Conservation (phyloP, 2,888 invertebrate species). For the Agonopterix alstromeriana region DNA sequence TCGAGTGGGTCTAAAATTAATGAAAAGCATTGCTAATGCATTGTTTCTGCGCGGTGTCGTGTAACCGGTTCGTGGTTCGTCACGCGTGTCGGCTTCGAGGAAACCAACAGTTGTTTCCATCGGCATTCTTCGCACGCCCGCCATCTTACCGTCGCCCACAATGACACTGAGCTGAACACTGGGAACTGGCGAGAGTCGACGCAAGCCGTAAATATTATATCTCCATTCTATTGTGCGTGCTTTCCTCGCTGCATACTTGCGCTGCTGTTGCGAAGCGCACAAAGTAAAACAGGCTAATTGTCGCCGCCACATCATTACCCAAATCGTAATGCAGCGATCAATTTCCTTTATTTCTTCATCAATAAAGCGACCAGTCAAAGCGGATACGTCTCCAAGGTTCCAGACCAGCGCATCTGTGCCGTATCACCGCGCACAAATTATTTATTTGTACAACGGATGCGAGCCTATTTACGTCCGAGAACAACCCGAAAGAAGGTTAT, state of each 20-base stretch:
- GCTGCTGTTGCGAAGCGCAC: conserved; percentile 29
- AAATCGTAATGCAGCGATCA: conserved; percentile 27
- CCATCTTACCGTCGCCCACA: conserved; percentile 20
- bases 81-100: conserved; percentile 62
- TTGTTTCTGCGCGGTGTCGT: conserved; percentile 61
- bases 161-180: conserved; percentile 23
- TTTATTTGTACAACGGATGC: conserved; percentile 56
- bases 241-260: conserved; percentile 5
- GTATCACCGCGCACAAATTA: conserved; percentile 48
- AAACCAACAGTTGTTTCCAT: conserved; percentile 69
- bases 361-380: conserved; percentile 24
- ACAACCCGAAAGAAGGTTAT: conserved; percentile 63
- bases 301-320: conserved; percentile 25
- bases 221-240: conserved; percentile 35
- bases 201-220: conserved; percentile 24
- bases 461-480: conserved; percentile 49
- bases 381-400: conserved; percentile 40
- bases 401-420: conserved; percentile 40
- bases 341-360: conserved; percentile 43
- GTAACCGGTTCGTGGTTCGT: conserved; percentile 58
- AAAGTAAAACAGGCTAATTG: conserved; percentile 36
- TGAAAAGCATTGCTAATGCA: conserved; percentile 56
- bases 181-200: conserved; percentile 23
- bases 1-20: conserved; percentile 40
- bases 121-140: conserved; percentile 57